Evolutionary conservation across 2,888 invertebrate genomes (phyloP).

Genomic region (Habrosyne pyritoides): DNA sequence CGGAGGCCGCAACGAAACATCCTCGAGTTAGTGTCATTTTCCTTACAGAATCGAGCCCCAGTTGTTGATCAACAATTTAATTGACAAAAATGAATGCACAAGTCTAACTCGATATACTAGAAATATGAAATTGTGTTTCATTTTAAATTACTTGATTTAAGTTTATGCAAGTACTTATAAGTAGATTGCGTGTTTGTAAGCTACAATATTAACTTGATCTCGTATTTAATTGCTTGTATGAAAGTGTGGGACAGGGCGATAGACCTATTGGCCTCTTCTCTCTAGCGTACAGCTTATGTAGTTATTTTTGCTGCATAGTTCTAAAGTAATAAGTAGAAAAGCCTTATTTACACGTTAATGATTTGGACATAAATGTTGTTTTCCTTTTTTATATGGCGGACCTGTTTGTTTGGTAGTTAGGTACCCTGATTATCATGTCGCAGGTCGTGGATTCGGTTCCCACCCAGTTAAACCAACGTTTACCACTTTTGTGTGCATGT

Average conservation of each 20-base stretch:
- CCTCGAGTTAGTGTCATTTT: too few species aligned
- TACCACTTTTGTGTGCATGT: too few species aligned
- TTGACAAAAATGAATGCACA: not conserved
- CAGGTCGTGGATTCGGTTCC: too few species aligned
- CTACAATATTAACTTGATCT: conserved; percentile 4
- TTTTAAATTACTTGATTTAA: not conserved
- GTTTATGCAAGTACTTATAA: not conserved
- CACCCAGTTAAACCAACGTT: too few species aligned
- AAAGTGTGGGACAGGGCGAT: not conserved
- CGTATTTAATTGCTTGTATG: not conserved
- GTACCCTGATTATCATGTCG: too few species aligned
- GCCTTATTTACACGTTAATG: too few species aligned
- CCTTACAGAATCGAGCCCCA: too few species aligned
- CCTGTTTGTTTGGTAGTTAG: too few species aligned
- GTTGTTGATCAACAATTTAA: not conserved
- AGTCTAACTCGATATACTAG: not conserved
- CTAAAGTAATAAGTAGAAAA: too few species aligned
- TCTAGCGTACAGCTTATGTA: not conserved
- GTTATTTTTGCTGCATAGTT: not conserved
- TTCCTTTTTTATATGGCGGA: too few species aligned
- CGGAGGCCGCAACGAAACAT: too few species aligned
- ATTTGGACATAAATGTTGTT: too few species aligned
- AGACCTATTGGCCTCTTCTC: not conserved
- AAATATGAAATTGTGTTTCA: not conserved
- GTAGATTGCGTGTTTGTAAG: not conserved